Base-by-base conservation (phyloP, 2,113 vertebrate species). In the Ancistrus triradiatus region DNA sequence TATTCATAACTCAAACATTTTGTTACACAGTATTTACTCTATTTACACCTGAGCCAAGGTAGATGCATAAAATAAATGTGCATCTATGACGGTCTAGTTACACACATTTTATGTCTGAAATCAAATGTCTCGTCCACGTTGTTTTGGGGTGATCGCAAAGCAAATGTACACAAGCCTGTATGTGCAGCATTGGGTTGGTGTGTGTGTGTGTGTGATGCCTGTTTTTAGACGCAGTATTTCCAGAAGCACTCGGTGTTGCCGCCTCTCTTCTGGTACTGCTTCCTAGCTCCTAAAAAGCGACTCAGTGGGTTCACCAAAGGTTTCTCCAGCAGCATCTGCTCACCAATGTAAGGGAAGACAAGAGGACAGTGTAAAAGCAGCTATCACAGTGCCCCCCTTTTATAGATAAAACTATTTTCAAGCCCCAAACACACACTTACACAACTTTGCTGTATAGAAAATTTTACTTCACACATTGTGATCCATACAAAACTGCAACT, bases 141-240 rank as follows among this genome's bases (percentile, higher is more conserved):
- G 33, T 43, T 7, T 25, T 59, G n/a, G n/a, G n/a, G n/a, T n/a
- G n/a, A n/a, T n/a, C n/a, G 18, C 9, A 17, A 44, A 21, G 46
- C 14, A 3, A n/a, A 31, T 8, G 7, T 31, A 3, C 38, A 55
- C 56, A 31, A 31, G 18, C 13, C 25, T 68, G 59, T 48, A 27
- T 64, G n/a, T 37, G 38, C 6, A 4, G 17, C 7, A 11, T 38
- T 8, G 31, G 17, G 42, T 17, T 42, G 11, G 13, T 50, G 13
- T n/a, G 38, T 57, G 40, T 60, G 48, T 42, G 46, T 38, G 4
- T 21, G 5, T 9, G 31, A 19, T 53, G 8, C 24, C 33, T 24
- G 14, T 13, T 37, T 62, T 75, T 18, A 76, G 37, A 78, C 77
- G 6, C 77, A 78, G 68, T 76, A 78, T 35, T 78, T 78, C 77